Percentiles rank a stretch among this genome's conserved stretches.
These are phyloP conservation scores for Hyperoodon ampullatus DNA, from an alignment of 2,113 vertebrate species.

Conservation along the genomic window DNA sequence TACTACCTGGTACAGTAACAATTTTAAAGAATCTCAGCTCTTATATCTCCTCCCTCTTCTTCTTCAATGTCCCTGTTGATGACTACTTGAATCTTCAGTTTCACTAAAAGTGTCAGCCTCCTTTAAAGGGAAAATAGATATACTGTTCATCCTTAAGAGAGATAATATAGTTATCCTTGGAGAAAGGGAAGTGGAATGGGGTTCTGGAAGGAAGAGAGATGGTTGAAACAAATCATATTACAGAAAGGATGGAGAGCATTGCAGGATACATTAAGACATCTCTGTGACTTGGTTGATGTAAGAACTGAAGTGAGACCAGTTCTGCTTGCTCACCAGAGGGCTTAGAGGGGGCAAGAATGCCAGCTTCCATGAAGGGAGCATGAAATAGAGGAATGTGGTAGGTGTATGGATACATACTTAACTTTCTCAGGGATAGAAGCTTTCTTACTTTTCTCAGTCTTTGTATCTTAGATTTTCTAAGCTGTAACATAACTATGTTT, in stretches of 20 bases:
- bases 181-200: neutral
- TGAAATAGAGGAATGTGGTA: rapidly evolving
- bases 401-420: neutral
- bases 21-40: neutral
- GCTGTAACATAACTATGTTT: neutral
- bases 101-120: conserved; percentile 34
- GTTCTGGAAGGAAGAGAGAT: neutral
- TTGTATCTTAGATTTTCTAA: neutral
- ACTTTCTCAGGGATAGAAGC: neutral
- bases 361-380: neutral
- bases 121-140: conserved; percentile 36
- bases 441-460: neutral
- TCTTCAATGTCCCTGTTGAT: neutral
- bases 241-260: neutral
- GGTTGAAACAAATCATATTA: conserved; percentile 23
- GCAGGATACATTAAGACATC: neutral
- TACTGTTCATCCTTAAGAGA: neutral
- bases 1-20: neutral
- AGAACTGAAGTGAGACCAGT: neutral
- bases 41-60: neutral
- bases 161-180: neutral
- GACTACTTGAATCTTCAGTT: neutral
- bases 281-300: neutral
- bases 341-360: neutral
- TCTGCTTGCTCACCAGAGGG: neutral